These are phyloP conservation scores for Gavia stellata DNA, from an alignment of 2,113 vertebrate genomes.

Conservation along the genomic window DNA sequence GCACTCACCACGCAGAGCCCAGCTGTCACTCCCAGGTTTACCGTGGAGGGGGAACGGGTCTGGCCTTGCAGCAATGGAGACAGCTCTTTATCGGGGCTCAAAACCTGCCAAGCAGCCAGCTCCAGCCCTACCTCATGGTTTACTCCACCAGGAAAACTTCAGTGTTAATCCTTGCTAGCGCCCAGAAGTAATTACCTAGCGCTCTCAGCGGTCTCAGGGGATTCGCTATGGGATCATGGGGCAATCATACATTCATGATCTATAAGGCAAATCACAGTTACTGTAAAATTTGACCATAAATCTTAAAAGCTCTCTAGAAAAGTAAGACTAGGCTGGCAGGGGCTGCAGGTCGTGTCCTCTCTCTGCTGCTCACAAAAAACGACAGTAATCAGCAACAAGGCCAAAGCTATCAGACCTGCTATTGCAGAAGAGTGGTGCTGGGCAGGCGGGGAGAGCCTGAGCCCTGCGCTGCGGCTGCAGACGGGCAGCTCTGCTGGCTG, in stretches of 20 bases:
- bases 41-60: rapidly evolving
- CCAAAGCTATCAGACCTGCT: background rate
- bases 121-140: background rate
- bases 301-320: background rate
- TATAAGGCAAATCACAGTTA: background rate
- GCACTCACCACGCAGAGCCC: background rate
- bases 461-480: background rate
- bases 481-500: background rate
- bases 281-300: background rate
- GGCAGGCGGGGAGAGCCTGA: background rate
- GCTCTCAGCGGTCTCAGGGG: background rate
- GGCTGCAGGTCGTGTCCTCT: background rate
- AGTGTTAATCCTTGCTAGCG: background rate
- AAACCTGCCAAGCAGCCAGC: background rate
- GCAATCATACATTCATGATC: background rate
- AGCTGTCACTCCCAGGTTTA: background rate
- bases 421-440: background rate
- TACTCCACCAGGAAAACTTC: background rate
- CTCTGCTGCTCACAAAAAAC: background rate
- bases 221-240: rapidly evolving
- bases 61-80: background rate
- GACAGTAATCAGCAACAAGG: background rate
- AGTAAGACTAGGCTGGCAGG: background rate
- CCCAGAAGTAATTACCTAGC: background rate
- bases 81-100: background rate